Percentiles rank a stretch among this genome's conserved stretches.
phyloP scores from a whole-genome alignment of 2,113 vertebrate species.

The Elephantulus edwardii region DNA sequence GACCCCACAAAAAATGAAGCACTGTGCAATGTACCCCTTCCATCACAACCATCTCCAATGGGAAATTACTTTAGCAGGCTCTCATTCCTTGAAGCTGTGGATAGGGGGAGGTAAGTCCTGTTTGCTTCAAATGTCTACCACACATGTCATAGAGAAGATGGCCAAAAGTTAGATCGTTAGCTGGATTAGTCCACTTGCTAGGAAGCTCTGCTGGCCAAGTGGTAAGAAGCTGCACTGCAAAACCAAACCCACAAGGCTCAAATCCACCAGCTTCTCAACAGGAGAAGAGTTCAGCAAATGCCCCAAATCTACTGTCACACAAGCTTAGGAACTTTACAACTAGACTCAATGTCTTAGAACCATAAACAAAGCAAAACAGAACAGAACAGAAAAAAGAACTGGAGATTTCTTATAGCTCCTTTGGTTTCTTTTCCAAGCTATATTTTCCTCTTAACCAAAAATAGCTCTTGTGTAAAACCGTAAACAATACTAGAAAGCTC shows the following conservation, averaged over 20 bases:
- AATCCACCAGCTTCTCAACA: neutral
- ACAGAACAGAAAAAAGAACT: neutral
- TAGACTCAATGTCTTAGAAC: neutral
- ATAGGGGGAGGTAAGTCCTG: fast-evolving
- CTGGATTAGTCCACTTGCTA: too few species aligned
- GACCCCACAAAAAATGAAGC: neutral
- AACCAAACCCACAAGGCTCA: too few species aligned
- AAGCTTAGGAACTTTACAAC: neutral
- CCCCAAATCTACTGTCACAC: neutral
- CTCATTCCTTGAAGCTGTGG: neutral
- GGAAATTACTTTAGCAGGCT: too few species aligned
- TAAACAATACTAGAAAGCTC: neutral
- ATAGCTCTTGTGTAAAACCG: neutral
- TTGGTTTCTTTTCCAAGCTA: neutral
- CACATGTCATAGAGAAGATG: neutral
- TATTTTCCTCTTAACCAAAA: conserved; percentile 2
- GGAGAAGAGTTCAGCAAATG: neutral
- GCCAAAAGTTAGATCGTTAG: too few species aligned
- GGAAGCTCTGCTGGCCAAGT: too few species aligned
- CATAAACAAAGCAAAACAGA: neutral
- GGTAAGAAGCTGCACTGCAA: too few species aligned
- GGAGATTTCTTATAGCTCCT: neutral
- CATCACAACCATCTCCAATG: neutral
- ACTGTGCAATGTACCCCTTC: neutral
- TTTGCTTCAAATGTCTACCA: neutral